Evolutionary conservation across 2,888 invertebrate species (phyloP).

Genomic region (Phalera bucephala): DNA sequence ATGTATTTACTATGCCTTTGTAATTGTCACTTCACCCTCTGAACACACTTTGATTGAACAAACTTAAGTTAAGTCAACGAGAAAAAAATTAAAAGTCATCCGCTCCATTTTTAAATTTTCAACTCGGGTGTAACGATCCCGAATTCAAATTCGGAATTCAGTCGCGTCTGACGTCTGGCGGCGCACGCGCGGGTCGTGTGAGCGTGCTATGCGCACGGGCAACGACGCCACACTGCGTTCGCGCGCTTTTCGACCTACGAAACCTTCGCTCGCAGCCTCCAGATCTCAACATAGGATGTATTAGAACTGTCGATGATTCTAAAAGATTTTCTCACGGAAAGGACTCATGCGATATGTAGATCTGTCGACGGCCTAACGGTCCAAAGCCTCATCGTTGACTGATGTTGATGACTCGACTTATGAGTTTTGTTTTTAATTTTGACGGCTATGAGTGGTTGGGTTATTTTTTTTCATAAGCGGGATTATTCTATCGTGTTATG

Average conservation of each 20-base stretch:
- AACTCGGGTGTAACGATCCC: conserved; percentile 39
- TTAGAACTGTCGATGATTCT: conserved; percentile 61
- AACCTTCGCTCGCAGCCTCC: conserved; percentile 73
- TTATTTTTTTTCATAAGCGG: conserved; percentile 57
- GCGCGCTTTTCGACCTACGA: conserved; percentile 78
- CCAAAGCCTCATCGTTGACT: conserved; percentile 55
- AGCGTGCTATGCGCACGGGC: conserved; percentile 78
- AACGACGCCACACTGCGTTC: conserved; percentile 79
- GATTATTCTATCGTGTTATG: conserved; percentile 67
- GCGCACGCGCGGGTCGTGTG: conserved; percentile 63
- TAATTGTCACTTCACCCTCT: conserved; percentile 34
- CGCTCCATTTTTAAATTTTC: conserved; percentile 58
- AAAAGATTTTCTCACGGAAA: conserved; percentile 75
- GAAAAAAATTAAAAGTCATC: conserved; percentile 48
- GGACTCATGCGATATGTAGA: conserved; percentile 60
- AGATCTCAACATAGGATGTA: conserved; percentile 57
- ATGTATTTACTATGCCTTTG: conserved; percentile 14
- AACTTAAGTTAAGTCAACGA: conserved; percentile 46
- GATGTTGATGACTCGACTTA: conserved; percentile 64
- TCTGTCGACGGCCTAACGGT: conserved; percentile 57
- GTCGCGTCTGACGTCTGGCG: conserved; percentile 58
- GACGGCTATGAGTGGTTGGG: conserved; percentile 51
- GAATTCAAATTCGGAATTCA: conserved; percentile 56
- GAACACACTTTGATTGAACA: conserved; percentile 20
- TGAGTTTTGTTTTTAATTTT: conserved; percentile 66